Percentiles rank a stretch among this genome's conserved stretches.
phyloP scores from a whole-genome alignment of 2,888 invertebrate genomes.

The Melanchra persicariae region DNA sequence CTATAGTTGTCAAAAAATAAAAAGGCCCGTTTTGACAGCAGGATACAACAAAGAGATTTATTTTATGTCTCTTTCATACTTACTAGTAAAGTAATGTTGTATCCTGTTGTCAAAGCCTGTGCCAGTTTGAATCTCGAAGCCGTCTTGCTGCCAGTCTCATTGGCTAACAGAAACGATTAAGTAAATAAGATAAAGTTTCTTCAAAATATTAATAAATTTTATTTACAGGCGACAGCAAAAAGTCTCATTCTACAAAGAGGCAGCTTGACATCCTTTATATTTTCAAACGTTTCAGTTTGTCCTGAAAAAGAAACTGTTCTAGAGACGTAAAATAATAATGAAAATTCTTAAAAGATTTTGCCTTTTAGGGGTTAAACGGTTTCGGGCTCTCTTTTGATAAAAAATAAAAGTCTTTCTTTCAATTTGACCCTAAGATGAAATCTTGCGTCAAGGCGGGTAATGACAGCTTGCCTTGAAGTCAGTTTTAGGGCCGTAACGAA shows the following conservation, averaged over 20 bases:
- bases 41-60: too few relatives aligned
- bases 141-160: background rate
- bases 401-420: slow-evolving; percentile 15
- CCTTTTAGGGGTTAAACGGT: slow-evolving; percentile 14
- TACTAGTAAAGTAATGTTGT: too few relatives aligned
- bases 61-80: too few relatives aligned
- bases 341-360: slow-evolving; percentile 15
- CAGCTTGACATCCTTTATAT: slow-evolving; percentile 32
- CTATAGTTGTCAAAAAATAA: too few relatives aligned
- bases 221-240: slow-evolving; percentile 20
- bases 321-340: slow-evolving; percentile 27
- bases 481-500: background rate
- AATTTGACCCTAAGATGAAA: slow-evolving; percentile 25
- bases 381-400: slow-evolving; percentile 25
- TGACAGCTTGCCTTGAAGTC: background rate
- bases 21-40: too few relatives aligned
- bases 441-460: background rate
- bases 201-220: slow-evolving; percentile 24
- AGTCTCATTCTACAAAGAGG: slow-evolving; percentile 17
- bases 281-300: slow-evolving; percentile 24
- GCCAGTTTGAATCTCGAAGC: background rate
- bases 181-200: slow-evolving; percentile 20
- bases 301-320: slow-evolving; percentile 21
- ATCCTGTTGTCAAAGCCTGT: too few relatives aligned
- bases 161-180: slow-evolving; percentile 20